A percentile compares a stretch with the other conserved stretches of the same genome.
phyloP scores from a whole-genome alignment of 2,113 vertebrate species.

The Casuarius casuarius region DNA sequence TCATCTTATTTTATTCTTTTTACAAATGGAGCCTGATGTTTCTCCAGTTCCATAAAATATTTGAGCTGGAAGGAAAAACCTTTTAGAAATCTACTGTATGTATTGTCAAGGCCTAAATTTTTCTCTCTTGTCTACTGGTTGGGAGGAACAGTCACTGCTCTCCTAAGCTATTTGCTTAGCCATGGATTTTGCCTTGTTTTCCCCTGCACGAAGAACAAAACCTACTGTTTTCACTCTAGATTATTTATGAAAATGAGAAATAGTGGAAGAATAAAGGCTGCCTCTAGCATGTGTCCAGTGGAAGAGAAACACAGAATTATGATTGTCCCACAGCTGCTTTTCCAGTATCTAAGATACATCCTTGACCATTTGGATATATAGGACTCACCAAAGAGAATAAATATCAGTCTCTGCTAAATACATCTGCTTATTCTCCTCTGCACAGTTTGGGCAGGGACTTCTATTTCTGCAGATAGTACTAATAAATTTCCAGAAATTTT shows the following conservation, averaged over 20 bases:
- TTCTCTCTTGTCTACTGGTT: neutral
- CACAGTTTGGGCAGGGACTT: neutral
- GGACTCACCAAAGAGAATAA: neutral
- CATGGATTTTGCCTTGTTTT: constrained; percentile 21
- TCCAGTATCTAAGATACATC: neutral
- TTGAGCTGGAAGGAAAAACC: constrained; percentile 46
- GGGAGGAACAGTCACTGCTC: constrained; percentile 1
- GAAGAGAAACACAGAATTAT: neutral
- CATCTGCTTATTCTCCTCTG: constrained; percentile 28
- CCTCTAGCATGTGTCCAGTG: neutral
- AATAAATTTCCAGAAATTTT: neutral
- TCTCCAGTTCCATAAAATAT: constrained; percentile 38
- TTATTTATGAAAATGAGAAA: constrained; percentile 37
- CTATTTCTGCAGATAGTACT: constrained; percentile 11
- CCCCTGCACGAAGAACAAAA: constrained; percentile 1
- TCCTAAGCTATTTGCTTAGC: constrained; percentile 24
- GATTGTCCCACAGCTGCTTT: neutral
- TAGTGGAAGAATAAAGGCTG: constrained; percentile 38
- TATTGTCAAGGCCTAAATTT: constrained; percentile 19
- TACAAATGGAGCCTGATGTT: constrained; percentile 21
- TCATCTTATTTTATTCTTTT: constrained; percentile 15
- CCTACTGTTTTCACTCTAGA: constrained; percentile 1
- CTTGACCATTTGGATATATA: neutral
- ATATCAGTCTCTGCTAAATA: neutral
- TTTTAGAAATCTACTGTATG: constrained; percentile 40